Percentiles rank a stretch among this genome's conserved stretches.
Evolutionary conservation across 2,113 vertebrate species (phyloP).

Genomic region (Paradoxurus hermaphroditus): DNA sequence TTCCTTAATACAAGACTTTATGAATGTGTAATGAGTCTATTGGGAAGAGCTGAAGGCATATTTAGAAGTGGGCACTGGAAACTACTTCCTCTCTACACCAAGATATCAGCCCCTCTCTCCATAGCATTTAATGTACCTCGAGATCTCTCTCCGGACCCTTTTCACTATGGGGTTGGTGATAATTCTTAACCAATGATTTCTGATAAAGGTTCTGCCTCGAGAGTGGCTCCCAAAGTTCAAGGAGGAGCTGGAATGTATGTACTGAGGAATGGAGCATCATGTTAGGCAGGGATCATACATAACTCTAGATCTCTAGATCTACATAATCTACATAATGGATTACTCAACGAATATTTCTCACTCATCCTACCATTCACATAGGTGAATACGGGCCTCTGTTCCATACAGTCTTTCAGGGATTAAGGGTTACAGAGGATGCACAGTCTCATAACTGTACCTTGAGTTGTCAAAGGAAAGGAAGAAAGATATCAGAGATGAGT

Average conservation of each 20-base stretch:
- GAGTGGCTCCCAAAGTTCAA: too few species aligned
- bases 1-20: neutral
- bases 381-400: neutral
- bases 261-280: neutral
- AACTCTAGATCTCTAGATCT: too few species aligned
- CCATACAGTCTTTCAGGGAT: neutral
- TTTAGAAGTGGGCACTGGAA: neutral
- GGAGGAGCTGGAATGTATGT: neutral
- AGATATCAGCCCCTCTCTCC: neutral
- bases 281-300: neutral
- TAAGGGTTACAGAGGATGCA: fast-evolving
- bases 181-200: neutral
- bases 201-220: too few species aligned
- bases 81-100: neutral
- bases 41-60: neutral
- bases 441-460: neutral
- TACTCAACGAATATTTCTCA: neutral
- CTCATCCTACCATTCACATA: too few species aligned
- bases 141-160: neutral
- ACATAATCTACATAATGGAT: too few species aligned
- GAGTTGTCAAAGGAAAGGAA: neutral
- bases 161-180: neutral
- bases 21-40: neutral
- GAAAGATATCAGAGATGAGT: neutral
- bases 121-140: fast-evolving